Evolutionary conservation across 2,113 vertebrate species (phyloP).

Genomic region (Brachyistius frenatus): DNA sequence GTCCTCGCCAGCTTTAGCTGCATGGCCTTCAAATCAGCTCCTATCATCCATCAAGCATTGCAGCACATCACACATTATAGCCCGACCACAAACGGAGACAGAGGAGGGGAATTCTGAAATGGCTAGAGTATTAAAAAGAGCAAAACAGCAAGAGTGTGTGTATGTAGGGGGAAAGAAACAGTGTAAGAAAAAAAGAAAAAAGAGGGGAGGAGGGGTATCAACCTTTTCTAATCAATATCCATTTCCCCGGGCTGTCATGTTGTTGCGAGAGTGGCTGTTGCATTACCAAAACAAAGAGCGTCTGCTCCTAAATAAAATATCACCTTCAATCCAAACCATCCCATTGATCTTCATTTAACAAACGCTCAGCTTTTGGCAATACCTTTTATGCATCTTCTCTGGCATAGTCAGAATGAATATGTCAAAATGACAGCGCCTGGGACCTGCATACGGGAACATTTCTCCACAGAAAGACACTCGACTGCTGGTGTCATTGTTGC

Average conservation of each 20-base stretch:
- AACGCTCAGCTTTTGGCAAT: conserved; percentile 72
- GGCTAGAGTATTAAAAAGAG: conserved; percentile 54
- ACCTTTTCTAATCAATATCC: conserved; percentile 87
- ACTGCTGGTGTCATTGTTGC: conserved; percentile 40
- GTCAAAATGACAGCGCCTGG: conserved; percentile 66
- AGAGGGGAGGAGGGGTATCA: conserved; percentile 37
- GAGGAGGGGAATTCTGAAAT: conserved; percentile 24
- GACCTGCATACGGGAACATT: conserved; percentile 46
- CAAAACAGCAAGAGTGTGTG: conserved; percentile 25
- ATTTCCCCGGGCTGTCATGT: conserved; percentile 84
- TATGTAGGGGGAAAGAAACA: conserved; percentile 1
- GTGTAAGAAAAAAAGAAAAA: background rate
- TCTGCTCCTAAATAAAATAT: conserved; percentile 84
- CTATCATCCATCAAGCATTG: conserved; percentile 77
- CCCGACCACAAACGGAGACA: conserved; percentile 39
- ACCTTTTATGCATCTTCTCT: conserved; percentile 70
- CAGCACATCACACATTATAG: conserved; percentile 67
- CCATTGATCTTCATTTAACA: conserved; percentile 86
- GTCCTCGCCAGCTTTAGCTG: conserved; percentile 63
- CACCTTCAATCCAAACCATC: conserved; percentile 82
- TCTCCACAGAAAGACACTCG: conserved; percentile 34
- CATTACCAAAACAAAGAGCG: conserved; percentile 80
- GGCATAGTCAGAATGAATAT: conserved; percentile 72
- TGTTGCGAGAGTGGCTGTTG: conserved; percentile 80
- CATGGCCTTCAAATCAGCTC: conserved; percentile 69